A percentile compares a stretch with the other conserved stretches of the same genome.
phyloP scores from a whole-genome alignment of 1,140 invertebrate genomes.

The Caenorhabditis remanei region DNA sequence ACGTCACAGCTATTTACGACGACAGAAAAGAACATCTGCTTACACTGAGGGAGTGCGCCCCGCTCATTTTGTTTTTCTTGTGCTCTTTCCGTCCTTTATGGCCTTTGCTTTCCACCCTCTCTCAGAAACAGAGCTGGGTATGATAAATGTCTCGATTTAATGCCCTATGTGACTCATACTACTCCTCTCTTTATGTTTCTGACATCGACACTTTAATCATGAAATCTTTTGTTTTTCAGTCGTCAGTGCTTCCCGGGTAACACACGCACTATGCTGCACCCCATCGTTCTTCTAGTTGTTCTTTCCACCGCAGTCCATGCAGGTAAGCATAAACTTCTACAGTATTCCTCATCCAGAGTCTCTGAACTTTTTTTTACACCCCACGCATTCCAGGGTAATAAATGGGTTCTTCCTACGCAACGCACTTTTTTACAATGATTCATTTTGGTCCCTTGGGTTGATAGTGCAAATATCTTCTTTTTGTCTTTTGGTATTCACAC shows the following conservation, averaged over 20 bases:
- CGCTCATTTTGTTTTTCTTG: background rate
- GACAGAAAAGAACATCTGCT: conserved; percentile 44
- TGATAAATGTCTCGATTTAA: background rate
- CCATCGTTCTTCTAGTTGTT: conserved; percentile 18
- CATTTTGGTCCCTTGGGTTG: background rate
- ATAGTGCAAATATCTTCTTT: background rate
- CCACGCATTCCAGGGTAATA: background rate
- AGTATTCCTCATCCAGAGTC: too few species aligned
- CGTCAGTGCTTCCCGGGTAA: conserved; percentile 52
- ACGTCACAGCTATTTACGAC: conserved; percentile 50
- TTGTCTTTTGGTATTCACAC: background rate
- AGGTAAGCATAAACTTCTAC: background rate
- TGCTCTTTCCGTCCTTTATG: background rate
- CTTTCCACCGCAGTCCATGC: background rate
- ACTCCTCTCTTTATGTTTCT: background rate
- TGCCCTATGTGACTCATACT: conserved; percentile 22
- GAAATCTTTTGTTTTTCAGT: conserved; percentile 6
- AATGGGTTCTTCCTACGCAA: conserved; percentile 26
- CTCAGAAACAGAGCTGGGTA: background rate
- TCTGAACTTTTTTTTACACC: too few species aligned
- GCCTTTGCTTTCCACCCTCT: background rate
- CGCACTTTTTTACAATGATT: background rate
- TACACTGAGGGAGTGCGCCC: background rate
- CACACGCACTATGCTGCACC: conserved; percentile 51
- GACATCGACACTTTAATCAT: background rate